Conservation (phyloP, 2,888 invertebrate genomes). For the Ophion costatus region DNA sequence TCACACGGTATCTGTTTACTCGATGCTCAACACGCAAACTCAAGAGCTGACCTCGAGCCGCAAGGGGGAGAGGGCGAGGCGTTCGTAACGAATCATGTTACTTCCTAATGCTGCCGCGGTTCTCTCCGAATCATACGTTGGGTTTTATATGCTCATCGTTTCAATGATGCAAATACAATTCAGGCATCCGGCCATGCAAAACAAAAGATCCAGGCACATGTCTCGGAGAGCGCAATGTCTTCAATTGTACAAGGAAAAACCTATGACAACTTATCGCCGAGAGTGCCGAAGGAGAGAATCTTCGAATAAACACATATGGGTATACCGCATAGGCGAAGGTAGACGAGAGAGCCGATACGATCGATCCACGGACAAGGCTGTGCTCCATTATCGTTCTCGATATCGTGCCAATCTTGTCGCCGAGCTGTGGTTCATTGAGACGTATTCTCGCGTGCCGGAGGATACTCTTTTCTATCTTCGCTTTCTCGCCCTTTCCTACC, state of each 20-base stretch:
- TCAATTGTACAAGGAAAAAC: constrained; percentile 14
- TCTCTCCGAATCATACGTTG: constrained; percentile 6
- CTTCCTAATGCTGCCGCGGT: constrained; percentile 4
- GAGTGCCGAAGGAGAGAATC: neutral
- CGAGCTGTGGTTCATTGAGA: constrained; percentile 73
- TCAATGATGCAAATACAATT: neutral
- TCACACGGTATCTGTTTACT: neutral
- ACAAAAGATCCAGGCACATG: neutral
- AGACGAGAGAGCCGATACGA: constrained; percentile 52
- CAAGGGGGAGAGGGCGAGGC: neutral
- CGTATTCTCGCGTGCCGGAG: constrained; percentile 62
- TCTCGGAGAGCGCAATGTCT: neutral
- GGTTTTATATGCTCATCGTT: constrained; percentile 21
- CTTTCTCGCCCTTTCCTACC: neutral
- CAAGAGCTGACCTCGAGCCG: constrained; percentile 46
- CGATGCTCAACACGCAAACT: constrained; percentile 34
- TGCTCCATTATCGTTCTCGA: constrained; percentile 64
- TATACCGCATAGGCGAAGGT: neutral
- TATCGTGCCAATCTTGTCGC: constrained; percentile 70
- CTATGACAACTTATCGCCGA: constrained; percentile 15
- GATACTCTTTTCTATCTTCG: constrained; percentile 8
- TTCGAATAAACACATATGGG: neutral
- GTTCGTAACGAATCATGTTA: neutral
- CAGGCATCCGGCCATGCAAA: neutral
- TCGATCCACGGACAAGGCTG: constrained; percentile 59